These are phyloP conservation scores for Noctua janthina DNA, from an alignment of 2,888 invertebrate species.

Conservation along the genomic window DNA sequence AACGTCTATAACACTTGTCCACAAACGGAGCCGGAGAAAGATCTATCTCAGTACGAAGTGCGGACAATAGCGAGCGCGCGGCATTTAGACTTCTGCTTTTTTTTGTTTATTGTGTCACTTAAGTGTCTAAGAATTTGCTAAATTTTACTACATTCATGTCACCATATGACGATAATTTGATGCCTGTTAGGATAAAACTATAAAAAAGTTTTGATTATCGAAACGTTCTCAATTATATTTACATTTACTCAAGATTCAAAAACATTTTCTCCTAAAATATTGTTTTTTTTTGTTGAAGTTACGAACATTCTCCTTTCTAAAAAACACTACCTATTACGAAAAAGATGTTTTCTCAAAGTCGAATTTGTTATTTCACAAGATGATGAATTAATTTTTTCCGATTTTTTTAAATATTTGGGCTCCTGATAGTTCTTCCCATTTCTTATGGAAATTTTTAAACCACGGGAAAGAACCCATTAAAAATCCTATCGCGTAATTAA, in stretches of 20 bases:
- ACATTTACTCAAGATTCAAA: neutral
- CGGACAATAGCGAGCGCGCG: neutral
- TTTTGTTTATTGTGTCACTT: neutral
- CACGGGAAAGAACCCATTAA: neutral
- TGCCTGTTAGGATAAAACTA: neutral
- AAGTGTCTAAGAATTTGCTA: neutral
- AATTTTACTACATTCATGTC: neutral
- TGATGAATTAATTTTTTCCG: neutral
- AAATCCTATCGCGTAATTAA: constrained; percentile 7
- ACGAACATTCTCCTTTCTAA: neutral
- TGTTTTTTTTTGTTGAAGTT: neutral
- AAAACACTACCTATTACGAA: neutral
- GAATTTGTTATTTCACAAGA: neutral
- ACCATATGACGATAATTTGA: too few species aligned
- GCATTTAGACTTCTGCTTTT: constrained; percentile 1
- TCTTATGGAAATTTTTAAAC: neutral
- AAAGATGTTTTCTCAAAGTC: neutral
- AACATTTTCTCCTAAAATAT: neutral
- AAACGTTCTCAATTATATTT: neutral
- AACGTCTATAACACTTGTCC: constrained; percentile 27
- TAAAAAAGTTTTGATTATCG: neutral
- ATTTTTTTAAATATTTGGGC: neutral
- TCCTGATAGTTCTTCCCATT: neutral
- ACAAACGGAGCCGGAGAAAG: constrained; percentile 20
- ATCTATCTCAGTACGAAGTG: neutral